phyloP scores from a whole-genome alignment of 2,888 invertebrate genomes.

The Temnothorax ravouxi region DNA sequence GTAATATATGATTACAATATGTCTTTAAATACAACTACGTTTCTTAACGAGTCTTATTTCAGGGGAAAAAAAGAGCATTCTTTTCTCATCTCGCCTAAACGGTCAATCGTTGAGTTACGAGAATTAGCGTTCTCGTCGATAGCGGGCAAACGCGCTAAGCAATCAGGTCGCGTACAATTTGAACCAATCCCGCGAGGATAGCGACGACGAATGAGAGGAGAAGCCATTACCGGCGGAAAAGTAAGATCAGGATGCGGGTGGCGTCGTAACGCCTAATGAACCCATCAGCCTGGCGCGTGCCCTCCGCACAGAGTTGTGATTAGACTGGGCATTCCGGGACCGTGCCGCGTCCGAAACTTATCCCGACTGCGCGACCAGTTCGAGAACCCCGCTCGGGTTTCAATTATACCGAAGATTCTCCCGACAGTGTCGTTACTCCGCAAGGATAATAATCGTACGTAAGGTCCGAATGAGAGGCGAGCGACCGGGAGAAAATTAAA shows the following conservation, averaged over 20 bases:
- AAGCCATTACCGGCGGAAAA: slow-evolving; percentile 71
- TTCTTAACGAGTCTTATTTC: not conserved
- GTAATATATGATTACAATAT: not conserved
- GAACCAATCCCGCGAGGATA: slow-evolving; percentile 74
- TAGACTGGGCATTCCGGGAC: slow-evolving; percentile 81
- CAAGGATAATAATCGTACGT: slow-evolving; percentile 70
- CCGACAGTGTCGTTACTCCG: slow-evolving; percentile 73
- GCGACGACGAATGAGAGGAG: slow-evolving; percentile 66
- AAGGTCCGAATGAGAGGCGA: slow-evolving; percentile 46
- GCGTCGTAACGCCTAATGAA: slow-evolving; percentile 85
- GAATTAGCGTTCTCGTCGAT: slow-evolving; percentile 27
- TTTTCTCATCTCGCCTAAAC: not conserved
- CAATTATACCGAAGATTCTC: slow-evolving; percentile 79
- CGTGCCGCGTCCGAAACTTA: slow-evolving; percentile 74
- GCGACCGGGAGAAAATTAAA: slow-evolving; percentile 28
- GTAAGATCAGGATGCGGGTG: slow-evolving; percentile 83
- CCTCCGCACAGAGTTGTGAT: slow-evolving; percentile 81
- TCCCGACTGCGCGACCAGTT: slow-evolving; percentile 60
- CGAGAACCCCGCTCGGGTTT: slow-evolving; percentile 71
- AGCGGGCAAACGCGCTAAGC: slow-evolving; percentile 65
- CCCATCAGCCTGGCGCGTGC: slow-evolving; percentile 84
- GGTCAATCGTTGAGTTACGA: slow-evolving; percentile 42
- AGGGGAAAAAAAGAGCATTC: not conserved
- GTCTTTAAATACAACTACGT: not conserved
- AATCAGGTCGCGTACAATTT: slow-evolving; percentile 77